Evolutionary conservation across 2,797 vertebrate species (phyloP).

Genomic region (Neolamprologus multifasciatus): DNA sequence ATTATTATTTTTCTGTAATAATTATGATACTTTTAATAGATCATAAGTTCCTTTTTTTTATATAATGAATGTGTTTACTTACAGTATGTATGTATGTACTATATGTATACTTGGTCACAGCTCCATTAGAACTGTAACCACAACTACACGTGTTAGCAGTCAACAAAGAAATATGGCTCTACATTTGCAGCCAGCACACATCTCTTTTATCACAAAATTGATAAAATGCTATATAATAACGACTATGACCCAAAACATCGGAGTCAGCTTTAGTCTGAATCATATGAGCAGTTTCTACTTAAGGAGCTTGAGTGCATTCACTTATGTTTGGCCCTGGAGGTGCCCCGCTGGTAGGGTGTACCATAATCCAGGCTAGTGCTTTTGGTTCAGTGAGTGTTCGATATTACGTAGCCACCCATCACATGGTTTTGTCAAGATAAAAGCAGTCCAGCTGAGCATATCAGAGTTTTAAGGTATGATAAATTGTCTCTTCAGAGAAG

Average conservation of each 20-base stretch:
- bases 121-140: not conserved
- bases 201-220: not conserved
- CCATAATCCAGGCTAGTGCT: slow-evolving; percentile 19
- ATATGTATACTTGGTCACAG: not conserved
- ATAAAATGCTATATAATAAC: not conserved
- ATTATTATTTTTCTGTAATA: not conserved
- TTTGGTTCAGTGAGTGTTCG: slow-evolving; percentile 27
- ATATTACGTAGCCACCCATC: slow-evolving; percentile 43
- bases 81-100: not conserved
- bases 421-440: slow-evolving; percentile 50
- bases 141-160: not conserved
- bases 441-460: slow-evolving; percentile 28
- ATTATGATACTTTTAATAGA: not conserved
- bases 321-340: not conserved
- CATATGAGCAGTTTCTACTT: not conserved
- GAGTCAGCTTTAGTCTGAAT: not conserved
- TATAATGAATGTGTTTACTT: not conserved
- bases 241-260: not conserved
- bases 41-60: not conserved
- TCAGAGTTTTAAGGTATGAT: slow-evolving; percentile 52
- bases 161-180: not conserved
- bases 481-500: slow-evolving; percentile 51
- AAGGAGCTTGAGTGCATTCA: not conserved
- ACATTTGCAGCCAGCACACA: not conserved
- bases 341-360: not conserved